phyloP scores from a whole-genome alignment of 2,113 vertebrate species.

The Sphaerodactylus townsendi region DNA sequence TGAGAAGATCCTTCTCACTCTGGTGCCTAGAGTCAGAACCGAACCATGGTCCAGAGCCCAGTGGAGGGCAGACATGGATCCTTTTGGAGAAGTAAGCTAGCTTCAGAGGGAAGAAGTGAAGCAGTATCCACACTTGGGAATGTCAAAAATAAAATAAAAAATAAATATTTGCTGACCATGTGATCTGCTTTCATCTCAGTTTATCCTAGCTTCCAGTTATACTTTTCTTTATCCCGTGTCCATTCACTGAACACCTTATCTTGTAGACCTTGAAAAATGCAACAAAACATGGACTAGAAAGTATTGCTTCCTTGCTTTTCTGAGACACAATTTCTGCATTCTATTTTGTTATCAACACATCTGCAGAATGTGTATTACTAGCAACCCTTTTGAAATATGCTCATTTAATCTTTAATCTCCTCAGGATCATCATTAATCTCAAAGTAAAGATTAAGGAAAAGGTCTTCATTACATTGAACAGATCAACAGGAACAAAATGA shows the following conservation, averaged over 20 bases:
- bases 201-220: neutral
- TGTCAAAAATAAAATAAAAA: neutral
- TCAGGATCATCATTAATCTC: neutral
- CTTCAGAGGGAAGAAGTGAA: no score
- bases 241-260: neutral
- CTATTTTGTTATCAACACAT: constrained; percentile 7
- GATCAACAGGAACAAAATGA: constrained; percentile 8
- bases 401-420: neutral
- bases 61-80: no score
- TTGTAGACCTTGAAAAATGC: neutral
- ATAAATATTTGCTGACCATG: neutral
- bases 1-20: no score
- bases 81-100: no score
- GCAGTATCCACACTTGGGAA: no score
- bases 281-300: neutral
- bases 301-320: neutral
- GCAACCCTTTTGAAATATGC: neutral
- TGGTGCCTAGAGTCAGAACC: no score
- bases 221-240: neutral
- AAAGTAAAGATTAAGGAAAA: constrained; percentile 17
- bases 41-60: no score
- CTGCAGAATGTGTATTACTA: neutral
- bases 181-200: neutral
- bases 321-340: neutral
- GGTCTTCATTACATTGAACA: constrained; percentile 5